Percentiles rank a stretch among this genome's conserved stretches.
Conservation (phyloP, 2,797 vertebrate genomes). For the Gallirallus australis region DNA sequence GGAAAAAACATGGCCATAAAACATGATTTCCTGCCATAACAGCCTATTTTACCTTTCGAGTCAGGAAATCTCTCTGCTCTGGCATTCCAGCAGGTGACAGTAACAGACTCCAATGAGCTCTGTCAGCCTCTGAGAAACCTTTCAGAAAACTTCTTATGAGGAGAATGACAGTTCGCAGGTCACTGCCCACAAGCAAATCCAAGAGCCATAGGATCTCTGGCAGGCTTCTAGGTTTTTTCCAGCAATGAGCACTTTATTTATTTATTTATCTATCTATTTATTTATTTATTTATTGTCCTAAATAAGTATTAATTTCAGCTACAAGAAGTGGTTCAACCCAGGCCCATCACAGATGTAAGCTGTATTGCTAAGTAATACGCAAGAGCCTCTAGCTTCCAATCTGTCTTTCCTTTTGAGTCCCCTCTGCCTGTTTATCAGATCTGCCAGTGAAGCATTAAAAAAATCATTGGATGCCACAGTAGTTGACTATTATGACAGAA, state of each 20-base stretch:
- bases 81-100: background rate
- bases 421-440: background rate
- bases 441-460: background rate
- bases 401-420: background rate
- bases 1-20: background rate
- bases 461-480: background rate
- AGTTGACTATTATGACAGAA: background rate
- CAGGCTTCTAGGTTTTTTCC: background rate
- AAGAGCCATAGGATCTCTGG: background rate
- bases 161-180: background rate
- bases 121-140: background rate
- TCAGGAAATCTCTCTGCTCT: background rate
- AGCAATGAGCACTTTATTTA: background rate
- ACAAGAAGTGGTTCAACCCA: background rate
- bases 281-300: background rate
- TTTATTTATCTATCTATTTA: background rate
- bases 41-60: background rate
- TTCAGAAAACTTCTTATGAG: accelerated
- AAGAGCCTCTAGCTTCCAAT: background rate
- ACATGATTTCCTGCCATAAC: background rate
- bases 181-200: background rate
- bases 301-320: background rate
- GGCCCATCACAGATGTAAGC: background rate
- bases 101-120: background rate
- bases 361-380: background rate